Evolutionary conservation across 1,140 invertebrate species (phyloP).

Genomic region (Drosophila ironensis): DNA sequence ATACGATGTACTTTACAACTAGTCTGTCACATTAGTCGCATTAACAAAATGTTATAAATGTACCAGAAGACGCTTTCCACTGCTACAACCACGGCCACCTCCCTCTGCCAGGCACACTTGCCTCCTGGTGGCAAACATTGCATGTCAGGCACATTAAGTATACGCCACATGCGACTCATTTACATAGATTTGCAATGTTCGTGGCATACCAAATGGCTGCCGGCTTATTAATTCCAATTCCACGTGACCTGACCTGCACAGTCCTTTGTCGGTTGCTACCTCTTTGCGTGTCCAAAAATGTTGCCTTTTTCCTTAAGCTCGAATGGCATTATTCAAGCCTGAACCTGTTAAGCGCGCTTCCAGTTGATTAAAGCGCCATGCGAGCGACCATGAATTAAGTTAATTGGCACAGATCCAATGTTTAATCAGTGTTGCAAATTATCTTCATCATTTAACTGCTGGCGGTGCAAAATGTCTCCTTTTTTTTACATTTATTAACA

Average conservation of each 20-base stretch:
- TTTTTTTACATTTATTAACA: conserved; percentile 21
- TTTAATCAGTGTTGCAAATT: conserved; percentile 56
- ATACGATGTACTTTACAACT: conserved; percentile 72
- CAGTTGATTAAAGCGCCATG: conserved; percentile 65
- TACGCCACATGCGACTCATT: conserved; percentile 62
- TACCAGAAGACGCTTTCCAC: conserved; percentile 36
- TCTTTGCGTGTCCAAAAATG: background rate
- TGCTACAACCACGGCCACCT: background rate
- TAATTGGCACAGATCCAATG: conserved; percentile 69
- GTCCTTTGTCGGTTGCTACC: background rate
- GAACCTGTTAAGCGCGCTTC: conserved; percentile 11
- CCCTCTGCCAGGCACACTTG: background rate
- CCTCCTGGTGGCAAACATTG: conserved; percentile 22
- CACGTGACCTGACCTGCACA: conserved; percentile 32
- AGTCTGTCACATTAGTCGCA: conserved; percentile 76
- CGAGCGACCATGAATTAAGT: conserved; percentile 59
- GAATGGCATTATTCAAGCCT: conserved; percentile 13
- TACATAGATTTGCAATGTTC: conserved; percentile 66
- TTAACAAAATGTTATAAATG: conserved; percentile 77
- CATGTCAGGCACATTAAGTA: conserved; percentile 62
- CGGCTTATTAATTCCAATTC: conserved; percentile 64
- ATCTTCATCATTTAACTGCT: conserved; percentile 57
- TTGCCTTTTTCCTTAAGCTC: conserved; percentile 23
- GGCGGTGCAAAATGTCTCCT: conserved; percentile 4
- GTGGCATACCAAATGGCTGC: conserved; percentile 44